Evolutionary conservation across 2,888 invertebrate species (phyloP).

Genomic region (Candidula unifasciata): DNA sequence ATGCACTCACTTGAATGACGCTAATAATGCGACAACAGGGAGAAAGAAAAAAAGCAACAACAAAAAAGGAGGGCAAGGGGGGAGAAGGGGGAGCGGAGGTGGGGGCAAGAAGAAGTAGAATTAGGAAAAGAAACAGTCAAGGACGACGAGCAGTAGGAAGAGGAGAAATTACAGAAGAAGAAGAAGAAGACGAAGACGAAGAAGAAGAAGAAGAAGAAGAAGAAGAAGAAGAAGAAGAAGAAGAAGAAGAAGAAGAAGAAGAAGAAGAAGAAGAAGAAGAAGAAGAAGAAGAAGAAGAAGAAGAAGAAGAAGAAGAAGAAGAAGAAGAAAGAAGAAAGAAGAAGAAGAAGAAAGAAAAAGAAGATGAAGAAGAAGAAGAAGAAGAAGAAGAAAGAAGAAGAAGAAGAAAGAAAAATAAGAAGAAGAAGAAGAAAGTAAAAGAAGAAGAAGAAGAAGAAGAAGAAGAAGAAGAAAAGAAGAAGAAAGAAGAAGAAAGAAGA

Average conservation of each 20-base stretch:
- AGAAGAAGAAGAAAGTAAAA: constrained; percentile 1
- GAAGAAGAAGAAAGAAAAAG: not conserved
- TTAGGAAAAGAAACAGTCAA: too few relatives aligned
- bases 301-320: not conserved
- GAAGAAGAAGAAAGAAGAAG: not conserved
- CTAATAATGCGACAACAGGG: too few relatives aligned
- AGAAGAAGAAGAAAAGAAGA: constrained; percentile 17
- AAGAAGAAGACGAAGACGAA: not conserved
- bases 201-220: not conserved
- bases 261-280: not conserved
- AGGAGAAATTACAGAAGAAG: constrained; percentile 1
- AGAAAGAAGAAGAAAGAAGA: constrained; percentile 10
- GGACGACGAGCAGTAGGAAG: not conserved
- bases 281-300: not conserved
- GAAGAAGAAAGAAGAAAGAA: not conserved
- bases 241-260: not conserved
- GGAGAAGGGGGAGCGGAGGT: too few relatives aligned
- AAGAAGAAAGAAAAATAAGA: not conserved
- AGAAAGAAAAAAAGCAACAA: too few relatives aligned
- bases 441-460: not conserved
- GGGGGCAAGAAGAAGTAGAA: too few relatives aligned
- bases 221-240: constrained; percentile 7
- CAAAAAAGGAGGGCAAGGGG: too few relatives aligned
- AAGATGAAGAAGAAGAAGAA: not conserved
- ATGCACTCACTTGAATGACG: too few relatives aligned